Conservation (phyloP, 30 jellyfish, hydroid and myxozoan species). For the Hydractinia echinata region DNA sequence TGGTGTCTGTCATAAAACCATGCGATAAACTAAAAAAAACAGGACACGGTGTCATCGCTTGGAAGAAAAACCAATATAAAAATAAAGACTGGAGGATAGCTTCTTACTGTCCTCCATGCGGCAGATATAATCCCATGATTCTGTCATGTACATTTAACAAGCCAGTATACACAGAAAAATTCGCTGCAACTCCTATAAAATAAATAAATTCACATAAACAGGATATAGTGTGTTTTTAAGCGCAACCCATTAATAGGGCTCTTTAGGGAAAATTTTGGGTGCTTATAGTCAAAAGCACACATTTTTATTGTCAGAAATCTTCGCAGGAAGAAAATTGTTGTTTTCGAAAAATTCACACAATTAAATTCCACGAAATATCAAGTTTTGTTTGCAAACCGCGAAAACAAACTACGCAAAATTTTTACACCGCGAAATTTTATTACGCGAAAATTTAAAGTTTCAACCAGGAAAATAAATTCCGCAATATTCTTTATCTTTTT, state of each 20-base stretch:
- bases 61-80: conserved; percentile 6
- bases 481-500: too few relatives aligned
- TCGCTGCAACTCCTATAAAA: conserved; percentile 89
- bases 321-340: too few relatives aligned
- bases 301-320: background rate
- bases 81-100: background rate
- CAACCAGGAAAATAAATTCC: too few relatives aligned
- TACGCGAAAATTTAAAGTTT: too few relatives aligned
- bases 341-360: too few relatives aligned
- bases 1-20: conserved; percentile 83
- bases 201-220: background rate
- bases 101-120: conserved; percentile 99
- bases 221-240: background rate
- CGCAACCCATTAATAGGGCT: background rate
- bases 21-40: conserved; percentile 84
- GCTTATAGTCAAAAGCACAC: background rate
- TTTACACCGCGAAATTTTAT: too few relatives aligned
- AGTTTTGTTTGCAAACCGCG: too few relatives aligned
- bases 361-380: too few relatives aligned
- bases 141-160: conserved; percentile 87
- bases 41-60: background rate
- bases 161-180: conserved; percentile 89
- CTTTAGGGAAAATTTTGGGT: background rate
- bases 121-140: conserved; percentile 95
- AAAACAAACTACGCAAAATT: too few relatives aligned